Percentiles rank a stretch among this genome's conserved stretches.
Conservation (phyloP, 2,113 vertebrate genomes). For the Petaurus breviceps region DNA sequence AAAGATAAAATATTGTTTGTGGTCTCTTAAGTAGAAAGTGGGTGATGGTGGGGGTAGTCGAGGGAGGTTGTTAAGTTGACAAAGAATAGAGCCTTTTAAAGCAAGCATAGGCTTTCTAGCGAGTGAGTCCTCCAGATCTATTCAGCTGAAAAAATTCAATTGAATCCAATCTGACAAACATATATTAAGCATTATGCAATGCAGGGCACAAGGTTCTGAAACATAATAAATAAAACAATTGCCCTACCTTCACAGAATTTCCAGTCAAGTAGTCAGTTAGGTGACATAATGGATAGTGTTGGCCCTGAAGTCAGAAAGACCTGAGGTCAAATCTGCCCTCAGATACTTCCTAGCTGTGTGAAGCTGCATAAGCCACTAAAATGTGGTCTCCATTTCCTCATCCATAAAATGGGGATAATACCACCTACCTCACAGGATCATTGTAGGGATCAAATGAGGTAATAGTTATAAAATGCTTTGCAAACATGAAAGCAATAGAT, state of each 20-base stretch:
- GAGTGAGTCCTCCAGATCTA: background rate
- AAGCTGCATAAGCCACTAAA: background rate
- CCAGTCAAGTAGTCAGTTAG: background rate
- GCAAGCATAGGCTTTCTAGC: background rate
- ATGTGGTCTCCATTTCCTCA: background rate
- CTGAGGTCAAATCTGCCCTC: background rate
- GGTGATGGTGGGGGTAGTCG: background rate
- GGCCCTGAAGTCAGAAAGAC: background rate
- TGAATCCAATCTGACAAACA: background rate
- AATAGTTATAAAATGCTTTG: background rate
- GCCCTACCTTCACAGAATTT: background rate
- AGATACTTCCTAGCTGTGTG: background rate
- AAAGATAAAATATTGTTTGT: slow-evolving; percentile 30
- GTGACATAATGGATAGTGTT: too few relatives aligned
- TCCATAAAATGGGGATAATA: background rate
- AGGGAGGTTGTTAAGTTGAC: background rate
- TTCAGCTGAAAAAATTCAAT: background rate
- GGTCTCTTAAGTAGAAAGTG: background rate
- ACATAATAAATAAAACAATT: background rate
- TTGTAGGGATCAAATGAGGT: background rate
- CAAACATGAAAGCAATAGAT: background rate
- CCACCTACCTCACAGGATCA: background rate
- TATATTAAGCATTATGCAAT: background rate
- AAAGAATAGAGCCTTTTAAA: background rate
- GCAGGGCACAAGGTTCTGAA: background rate